Base-by-base conservation (phyloP, 2,888 invertebrate species). In the Creontiades dilutus region DNA sequence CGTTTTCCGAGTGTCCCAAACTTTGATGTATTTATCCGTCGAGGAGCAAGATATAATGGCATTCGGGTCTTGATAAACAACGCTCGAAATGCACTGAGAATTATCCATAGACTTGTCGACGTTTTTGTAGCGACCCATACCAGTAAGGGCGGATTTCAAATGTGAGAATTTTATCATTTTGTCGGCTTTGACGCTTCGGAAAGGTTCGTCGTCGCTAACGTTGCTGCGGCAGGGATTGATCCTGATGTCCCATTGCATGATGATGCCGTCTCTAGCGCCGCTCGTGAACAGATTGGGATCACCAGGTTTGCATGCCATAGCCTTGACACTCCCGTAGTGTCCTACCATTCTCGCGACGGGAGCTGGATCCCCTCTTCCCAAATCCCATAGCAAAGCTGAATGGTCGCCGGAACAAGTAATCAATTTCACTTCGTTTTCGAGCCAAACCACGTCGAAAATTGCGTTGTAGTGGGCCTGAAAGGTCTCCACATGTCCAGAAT, bases 361-460 rank as follows among this genome's bases (percentile, higher is more conserved):
- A 19, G 55, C 86, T 11, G 92, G 78, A 9, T 85, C 87, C 16
- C 90, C 90, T 0, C 93, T 93, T 0, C 93, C 93, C 0, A 97
- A 94, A 92, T 97, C 96, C 96, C 97, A 98, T 19, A 98, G 94
- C 90, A 95, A 94, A 0, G 97, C 96, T 0, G 96, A 96, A 93
- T 97, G 97, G 93, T 98, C 98, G 93, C 96, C 96, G 78, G 98
- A 97, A 0, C 96, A 98, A 5, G 97, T 98, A 0, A 98, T 95
- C 90, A 98, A 94, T 92, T 96, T 96, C 95, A 95, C 95, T 92
- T 96, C 95, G 0, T 95, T 94, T 0, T 96, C 96, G 94, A 96
- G 96, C 98, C 98, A 98, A 0, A 96, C 96, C 87, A 98, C 93
- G 93, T 98, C 98, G 93, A 98, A 98, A 52, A 98, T 96, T 0